Conservation (phyloP, 1,140 invertebrate genomes). For the Caerostris extrusa region DNA sequence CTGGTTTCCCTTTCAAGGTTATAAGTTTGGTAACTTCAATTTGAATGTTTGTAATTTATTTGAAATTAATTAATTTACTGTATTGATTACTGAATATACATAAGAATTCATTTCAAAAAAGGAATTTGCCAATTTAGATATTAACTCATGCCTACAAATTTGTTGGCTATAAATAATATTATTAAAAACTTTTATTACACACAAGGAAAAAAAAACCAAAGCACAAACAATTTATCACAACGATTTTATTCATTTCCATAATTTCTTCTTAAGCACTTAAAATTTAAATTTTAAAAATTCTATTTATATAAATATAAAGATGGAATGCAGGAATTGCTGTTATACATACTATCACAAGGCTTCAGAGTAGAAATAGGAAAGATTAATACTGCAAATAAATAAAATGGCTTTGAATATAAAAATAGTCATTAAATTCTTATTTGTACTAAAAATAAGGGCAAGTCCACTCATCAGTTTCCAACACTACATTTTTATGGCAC, state of each 20-base stretch:
- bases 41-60: too few relatives aligned
- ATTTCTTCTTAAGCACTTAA: background rate
- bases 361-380: conserved; percentile 16
- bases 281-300: background rate
- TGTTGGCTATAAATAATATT: too few relatives aligned
- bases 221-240: conserved; percentile 6
- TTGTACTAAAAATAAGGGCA: conserved; percentile 47
- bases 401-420: conserved; percentile 1
- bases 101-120: too few relatives aligned
- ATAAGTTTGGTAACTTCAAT: too few relatives aligned
- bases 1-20: too few relatives aligned
- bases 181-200: too few relatives aligned
- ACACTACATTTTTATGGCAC: background rate
- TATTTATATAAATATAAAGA: conserved; percentile 39
- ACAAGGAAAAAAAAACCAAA: background rate
- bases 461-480: background rate
- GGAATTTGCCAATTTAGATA: too few relatives aligned
- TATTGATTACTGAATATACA: too few relatives aligned
- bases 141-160: too few relatives aligned
- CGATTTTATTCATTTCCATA: conserved; percentile 14
- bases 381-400: conserved; percentile 48
- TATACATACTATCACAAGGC: conserved; percentile 47
- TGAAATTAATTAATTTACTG: too few relatives aligned
- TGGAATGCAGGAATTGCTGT: conserved; percentile 52
- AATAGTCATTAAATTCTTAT: background rate